Conservation (phyloP, 2,113 vertebrate genomes). For the Ibidorhyncha struthersii region DNA sequence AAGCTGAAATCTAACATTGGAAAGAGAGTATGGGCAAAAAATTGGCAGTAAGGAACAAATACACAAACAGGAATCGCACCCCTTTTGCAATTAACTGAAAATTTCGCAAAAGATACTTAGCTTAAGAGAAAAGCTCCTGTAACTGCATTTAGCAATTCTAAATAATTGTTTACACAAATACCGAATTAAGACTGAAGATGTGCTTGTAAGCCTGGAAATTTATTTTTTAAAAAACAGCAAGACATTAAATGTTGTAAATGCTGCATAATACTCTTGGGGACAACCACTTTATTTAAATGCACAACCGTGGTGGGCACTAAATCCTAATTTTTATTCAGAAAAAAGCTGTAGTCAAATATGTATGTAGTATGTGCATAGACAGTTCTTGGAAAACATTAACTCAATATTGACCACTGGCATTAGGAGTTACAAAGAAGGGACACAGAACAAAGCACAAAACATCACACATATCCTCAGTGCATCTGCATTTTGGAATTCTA, state of each 20-base stretch:
- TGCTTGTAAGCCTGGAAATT: neutral
- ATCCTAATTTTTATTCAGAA: neutral
- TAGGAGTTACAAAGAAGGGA: neutral
- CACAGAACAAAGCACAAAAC: neutral
- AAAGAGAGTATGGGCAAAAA: neutral
- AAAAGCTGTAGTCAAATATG: neutral
- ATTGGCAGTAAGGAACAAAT: neutral
- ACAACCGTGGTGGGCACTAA: neutral
- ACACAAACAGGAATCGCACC: neutral
- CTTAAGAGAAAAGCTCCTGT: neutral
- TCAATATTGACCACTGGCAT: accelerated
- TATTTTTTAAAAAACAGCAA: neutral
- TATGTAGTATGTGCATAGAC: neutral
- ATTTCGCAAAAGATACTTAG: neutral
- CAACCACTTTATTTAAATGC: neutral
- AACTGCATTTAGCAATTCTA: neutral
- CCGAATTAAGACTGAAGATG: neutral
- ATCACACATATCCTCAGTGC: neutral
- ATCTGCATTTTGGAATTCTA: too few species aligned
- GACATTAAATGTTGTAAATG: neutral
- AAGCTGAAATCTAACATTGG: neutral
- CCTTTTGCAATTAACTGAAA: neutral
- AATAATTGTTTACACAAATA: neutral
- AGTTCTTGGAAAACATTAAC: neutral
- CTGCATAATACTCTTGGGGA: neutral